Base-by-base conservation (phyloP, 1,140 invertebrate species). In the Heliconius eleuchia region DNA sequence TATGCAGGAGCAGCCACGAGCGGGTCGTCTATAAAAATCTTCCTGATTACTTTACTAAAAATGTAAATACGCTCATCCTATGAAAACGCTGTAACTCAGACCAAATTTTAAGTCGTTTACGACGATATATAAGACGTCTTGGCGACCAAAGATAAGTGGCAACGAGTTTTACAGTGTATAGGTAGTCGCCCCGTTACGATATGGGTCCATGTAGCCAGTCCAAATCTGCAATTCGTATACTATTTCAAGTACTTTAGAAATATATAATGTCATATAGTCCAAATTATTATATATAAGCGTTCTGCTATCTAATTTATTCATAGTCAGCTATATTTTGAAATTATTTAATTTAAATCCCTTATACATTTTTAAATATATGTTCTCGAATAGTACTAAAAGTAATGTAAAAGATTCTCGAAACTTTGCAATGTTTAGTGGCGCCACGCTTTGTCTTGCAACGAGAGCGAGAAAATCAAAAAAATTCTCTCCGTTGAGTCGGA, bases 111-210 rank as follows among this genome's bases (percentile, higher is more conserved):
- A 89, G 84, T 84, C 88, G 85, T 85, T 88, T 87, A 89, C 87
- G 85, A 84, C 84, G 78, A 84, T 81, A 84, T 87, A 84, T 84
- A 84, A 82, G 80, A 82, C 82, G 85, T 85, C 86, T 87, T 89
- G 85, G 83, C 76, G 82, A 84, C 82, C 83, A 79, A 72, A 88
- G 89, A 90, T 90, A 90, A 87, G 80, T 85, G 80, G 80, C 84
- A 88, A 89, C 84, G 85, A 87, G 83, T 84, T 72, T 83, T 86
- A 84, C 82, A 85, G 83, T 82, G 80, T 78, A 80, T 84, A 83
- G 71, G 82, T 82, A 77, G 81, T 77, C 74, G 73, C 66, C 23
- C 42, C 7, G 66, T 19, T 76, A 81, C 77, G 77, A 81, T 60
- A 60, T 73, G 50, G 27, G 73, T 71, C 46, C 46, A 75, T 71